Percentiles rank a stretch among this genome's conserved stretches.
phyloP scores from a whole-genome alignment of 2,113 vertebrate species.

The Neolamprologus hecqui region DNA sequence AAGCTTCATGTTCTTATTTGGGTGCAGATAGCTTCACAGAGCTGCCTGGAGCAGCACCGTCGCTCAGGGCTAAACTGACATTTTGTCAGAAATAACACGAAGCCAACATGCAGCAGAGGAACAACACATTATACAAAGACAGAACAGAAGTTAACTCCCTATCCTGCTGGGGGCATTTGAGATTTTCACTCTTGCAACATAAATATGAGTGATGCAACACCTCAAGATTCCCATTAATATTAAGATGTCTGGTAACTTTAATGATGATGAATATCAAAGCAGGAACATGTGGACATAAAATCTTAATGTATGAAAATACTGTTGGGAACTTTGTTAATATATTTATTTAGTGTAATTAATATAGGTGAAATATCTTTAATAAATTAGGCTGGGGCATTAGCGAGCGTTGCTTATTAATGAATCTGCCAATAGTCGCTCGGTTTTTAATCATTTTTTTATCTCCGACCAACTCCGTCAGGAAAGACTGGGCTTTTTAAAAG shows the following conservation, averaged over 20 bases:
- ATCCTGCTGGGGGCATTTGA: background rate
- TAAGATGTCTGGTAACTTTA: background rate
- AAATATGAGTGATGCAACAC: background rate
- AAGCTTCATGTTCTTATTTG: background rate
- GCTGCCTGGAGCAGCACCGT: background rate
- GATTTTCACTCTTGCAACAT: background rate
- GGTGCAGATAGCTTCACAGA: background rate
- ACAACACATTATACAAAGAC: background rate
- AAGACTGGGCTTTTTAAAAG: background rate
- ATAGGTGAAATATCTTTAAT: background rate
- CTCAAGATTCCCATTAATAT: background rate
- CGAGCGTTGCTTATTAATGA: background rate
- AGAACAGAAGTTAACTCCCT: background rate
- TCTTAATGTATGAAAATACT: background rate
- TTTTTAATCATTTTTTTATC: background rate
- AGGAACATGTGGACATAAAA: background rate
- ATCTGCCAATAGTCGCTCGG: background rate
- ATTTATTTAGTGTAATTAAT: background rate
- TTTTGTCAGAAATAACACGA: background rate
- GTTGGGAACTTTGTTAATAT: background rate
- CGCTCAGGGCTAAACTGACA: background rate
- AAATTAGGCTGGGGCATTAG: background rate
- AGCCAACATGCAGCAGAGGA: background rate
- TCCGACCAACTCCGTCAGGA: background rate
- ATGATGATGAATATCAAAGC: background rate